Evolutionary conservation across 2,888 invertebrate genomes (phyloP).

Genomic region (Leistus spinibarbis): DNA sequence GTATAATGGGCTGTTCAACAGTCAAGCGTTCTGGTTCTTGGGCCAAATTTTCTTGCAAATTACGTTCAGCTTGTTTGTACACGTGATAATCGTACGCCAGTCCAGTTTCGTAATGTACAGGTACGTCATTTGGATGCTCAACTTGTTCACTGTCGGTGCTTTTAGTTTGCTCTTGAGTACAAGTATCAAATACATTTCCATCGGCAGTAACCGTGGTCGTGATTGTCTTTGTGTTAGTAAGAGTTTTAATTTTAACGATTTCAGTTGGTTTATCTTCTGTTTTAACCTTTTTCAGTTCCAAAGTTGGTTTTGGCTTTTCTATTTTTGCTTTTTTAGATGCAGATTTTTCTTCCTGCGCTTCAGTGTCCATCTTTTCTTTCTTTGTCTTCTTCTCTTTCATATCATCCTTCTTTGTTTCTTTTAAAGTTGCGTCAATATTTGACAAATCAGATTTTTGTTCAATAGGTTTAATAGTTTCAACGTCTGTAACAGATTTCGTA

Average conservation of each 20-base stretch:
- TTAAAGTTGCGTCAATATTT: background rate
- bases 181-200: conserved; percentile 9
- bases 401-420: background rate
- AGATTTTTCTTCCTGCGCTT: conserved; percentile 9
- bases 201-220: conserved; percentile 17
- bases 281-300: background rate
- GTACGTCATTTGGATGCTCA: background rate
- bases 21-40: conserved; percentile 25
- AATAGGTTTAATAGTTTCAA: background rate
- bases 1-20: conserved; percentile 14
- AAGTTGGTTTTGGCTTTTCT: conserved; percentile 1
- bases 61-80: conserved; percentile 40
- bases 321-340: conserved; percentile 4
- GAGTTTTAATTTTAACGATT: conserved; percentile 6
- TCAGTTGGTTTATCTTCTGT: conserved; percentile 12
- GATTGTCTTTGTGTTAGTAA: conserved; percentile 4
- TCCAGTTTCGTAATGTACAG: conserved; percentile 29
- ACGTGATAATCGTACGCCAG: conserved; percentile 38
- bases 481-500: background rate
- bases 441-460: background rate
- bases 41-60: conserved; percentile 37
- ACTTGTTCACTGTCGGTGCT: conserved; percentile 2
- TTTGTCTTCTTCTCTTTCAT: background rate
- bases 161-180: conserved; percentile 10
- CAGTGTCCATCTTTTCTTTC: background rate